Evolutionary conservation across 2,797 vertebrate species (phyloP), one percentile per base, ranked within the genome.

Genomic region (Pangasius krempfi): DNA sequence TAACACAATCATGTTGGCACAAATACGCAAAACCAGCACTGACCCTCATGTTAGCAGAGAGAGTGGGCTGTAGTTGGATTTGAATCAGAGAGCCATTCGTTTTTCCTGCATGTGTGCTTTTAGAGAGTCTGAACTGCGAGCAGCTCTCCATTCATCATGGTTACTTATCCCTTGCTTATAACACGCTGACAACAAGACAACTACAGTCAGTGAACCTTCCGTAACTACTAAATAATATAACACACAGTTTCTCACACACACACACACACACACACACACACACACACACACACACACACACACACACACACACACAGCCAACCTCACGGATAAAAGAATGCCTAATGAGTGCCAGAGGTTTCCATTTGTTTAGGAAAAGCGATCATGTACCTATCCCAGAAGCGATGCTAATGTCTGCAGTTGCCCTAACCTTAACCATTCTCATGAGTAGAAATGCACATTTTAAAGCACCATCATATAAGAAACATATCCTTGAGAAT

Each of bases 91-190:
- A 86, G 78, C 37, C 33, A 56, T 75, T 82, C 66, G 68, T n/a
- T 88, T 50, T 88, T 47, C 81, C 86, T 79, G 84, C 58, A 16
- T 82, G 13, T 20, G 22, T 44, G 84, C 83, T 91, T 92, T 90
- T 88, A 89, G 56, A 62, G 72, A 92, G 80, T 86, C 73, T 88
- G 54, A 76, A 70, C 66, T n/a, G 13, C 85, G 68, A 88, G 75
- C 8, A 50, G 86, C 79, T 64, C 75, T 86, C 88, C 89, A 94
- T 94, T 90, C 88, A 90, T 94, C 90, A 89, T 16, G 81, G 66
- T 91, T 89, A 93, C 88, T 90, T 73, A 80, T 88, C 76, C 83
- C 62, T 90, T 54, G 58, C 90, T 82, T 47, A 72, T 76, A 88
- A 86, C 82, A 47, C 16, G 47, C 81, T 84, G 84, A 84, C 60